Evolutionary conservation across 2,888 invertebrate genomes (phyloP).

Genomic region (Phanerotoma sp.): DNA sequence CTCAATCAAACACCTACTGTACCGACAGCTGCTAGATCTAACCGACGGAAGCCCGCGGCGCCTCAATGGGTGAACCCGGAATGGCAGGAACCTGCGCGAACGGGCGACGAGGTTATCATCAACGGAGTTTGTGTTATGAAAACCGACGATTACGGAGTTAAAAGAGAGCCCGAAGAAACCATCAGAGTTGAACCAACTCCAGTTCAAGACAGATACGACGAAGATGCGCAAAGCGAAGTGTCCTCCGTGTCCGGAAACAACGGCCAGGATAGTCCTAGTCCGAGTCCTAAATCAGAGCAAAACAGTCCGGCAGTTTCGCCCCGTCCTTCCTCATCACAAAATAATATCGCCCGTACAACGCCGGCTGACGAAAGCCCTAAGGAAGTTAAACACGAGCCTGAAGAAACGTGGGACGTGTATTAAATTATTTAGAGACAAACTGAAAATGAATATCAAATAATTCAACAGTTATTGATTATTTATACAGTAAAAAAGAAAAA

Average conservation of each 20-base stretch:
- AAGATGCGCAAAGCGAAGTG: conserved; percentile 59
- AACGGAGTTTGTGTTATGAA: conserved; percentile 94
- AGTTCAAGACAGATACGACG: conserved; percentile 65
- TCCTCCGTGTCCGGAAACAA: conserved; percentile 53
- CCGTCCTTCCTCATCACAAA: conserved; percentile 45
- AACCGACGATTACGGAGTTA: conserved; percentile 70
- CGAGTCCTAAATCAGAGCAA: conserved; percentile 51
- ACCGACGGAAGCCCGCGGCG: conserved; percentile 89
- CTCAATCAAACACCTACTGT: conserved; percentile 25
- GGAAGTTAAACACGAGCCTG: conserved; percentile 54
- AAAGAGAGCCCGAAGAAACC: conserved; percentile 66
- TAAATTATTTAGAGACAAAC: conserved; percentile 30
- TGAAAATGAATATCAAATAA: conserved; percentile 1
- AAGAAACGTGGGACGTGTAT: conserved; percentile 56
- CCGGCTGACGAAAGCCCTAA: conserved; percentile 47
- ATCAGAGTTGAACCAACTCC: conserved; percentile 77
- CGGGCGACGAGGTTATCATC: conserved; percentile 80
- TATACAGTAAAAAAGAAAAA: background rate
- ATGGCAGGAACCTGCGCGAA: conserved; percentile 69
- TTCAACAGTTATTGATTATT: conserved; percentile 2
- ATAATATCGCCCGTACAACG: conserved; percentile 29
- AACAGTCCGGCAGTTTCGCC: conserved; percentile 51
- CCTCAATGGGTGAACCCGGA: conserved; percentile 98
- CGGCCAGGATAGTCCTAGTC: conserved; percentile 49
- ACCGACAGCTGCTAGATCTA: conserved; percentile 61